Evolutionary conservation across 2,113 vertebrate species (phyloP).

Genomic region (Neodon shergylaensis): DNA sequence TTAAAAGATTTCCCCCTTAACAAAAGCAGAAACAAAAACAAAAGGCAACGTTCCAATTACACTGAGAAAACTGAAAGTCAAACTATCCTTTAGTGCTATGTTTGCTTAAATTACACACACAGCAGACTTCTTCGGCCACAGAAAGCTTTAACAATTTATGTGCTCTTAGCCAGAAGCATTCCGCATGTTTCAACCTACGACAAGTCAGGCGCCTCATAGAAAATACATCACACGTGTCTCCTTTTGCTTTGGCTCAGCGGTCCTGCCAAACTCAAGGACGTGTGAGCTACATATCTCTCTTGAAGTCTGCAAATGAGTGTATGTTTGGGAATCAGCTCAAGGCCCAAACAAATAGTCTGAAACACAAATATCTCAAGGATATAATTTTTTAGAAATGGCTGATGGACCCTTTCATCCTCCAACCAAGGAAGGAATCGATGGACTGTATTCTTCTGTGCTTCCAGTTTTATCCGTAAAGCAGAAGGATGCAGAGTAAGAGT

Average conservation of each 20-base stretch:
- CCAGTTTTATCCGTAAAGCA: slow-evolving; percentile 25
- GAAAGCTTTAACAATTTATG: not conserved
- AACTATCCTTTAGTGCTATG: not conserved
- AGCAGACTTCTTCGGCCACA: not conserved
- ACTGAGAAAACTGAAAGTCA: not conserved
- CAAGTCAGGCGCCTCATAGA: not conserved
- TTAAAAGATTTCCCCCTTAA: not conserved
- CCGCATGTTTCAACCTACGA: slow-evolving; percentile 27
- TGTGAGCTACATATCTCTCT: not conserved
- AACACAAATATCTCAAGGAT: slow-evolving; percentile 28
- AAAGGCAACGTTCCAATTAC: not conserved
- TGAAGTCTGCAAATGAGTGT: not conserved
- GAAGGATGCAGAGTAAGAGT: not conserved
- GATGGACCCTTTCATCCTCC: not conserved
- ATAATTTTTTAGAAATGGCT: slow-evolving; percentile 35
- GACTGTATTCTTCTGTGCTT: not conserved
- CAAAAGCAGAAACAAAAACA: not conserved
- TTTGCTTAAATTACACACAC: slow-evolving; percentile 15
- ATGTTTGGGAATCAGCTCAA: slow-evolving; percentile 13
- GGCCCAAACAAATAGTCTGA: slow-evolving; percentile 4
- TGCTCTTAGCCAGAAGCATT: not conserved
- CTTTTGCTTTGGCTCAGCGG: not conserved
- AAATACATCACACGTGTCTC: not conserved
- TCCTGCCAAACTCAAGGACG: not conserved
- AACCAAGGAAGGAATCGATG: slow-evolving; percentile 39